Percentiles rank a stretch among this genome's conserved stretches.
phyloP scores from a whole-genome alignment of 2,888 invertebrate species.

The Mesochorus sp. region DNA sequence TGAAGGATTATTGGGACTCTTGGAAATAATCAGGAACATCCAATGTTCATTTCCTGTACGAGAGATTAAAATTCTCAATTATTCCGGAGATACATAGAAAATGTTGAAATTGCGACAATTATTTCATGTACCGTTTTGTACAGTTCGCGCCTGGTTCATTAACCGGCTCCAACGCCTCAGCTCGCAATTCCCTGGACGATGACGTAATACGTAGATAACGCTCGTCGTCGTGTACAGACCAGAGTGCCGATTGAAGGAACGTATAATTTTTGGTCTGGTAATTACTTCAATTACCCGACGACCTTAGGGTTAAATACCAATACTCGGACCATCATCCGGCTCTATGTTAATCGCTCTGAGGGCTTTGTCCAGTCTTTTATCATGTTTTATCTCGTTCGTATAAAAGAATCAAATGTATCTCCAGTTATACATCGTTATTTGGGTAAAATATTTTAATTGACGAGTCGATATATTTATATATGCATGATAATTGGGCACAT shows the following conservation, averaged over 20 bases:
- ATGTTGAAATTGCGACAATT: neutral
- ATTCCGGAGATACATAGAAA: no score
- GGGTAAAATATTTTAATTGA: no score
- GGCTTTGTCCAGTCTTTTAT: constrained; percentile 9
- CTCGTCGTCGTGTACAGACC: neutral
- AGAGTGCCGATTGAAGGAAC: constrained; percentile 63
- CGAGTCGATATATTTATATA: no score
- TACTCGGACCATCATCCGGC: constrained; percentile 66
- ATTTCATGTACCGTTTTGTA: neutral
- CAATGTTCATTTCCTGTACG: neutral
- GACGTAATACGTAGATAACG: constrained; percentile 53
- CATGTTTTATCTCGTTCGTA: constrained; percentile 1
- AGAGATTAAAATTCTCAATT: no score
- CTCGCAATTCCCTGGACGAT: constrained; percentile 62
- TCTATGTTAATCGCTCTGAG: neutral
- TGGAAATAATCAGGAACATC: no score
- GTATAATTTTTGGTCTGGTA: constrained; percentile 74
- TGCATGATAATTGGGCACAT: no score
- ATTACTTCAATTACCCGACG: constrained; percentile 75
- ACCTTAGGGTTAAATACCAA: constrained; percentile 76
- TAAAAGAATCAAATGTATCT: no score
- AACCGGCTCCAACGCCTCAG: constrained; percentile 60
- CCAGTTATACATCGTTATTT: no score
- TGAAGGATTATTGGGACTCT: no score
- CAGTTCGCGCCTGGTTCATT: constrained; percentile 51